Conservation (phyloP, 2,888 invertebrate species). For the Lepetodrilus schrolli region DNA sequence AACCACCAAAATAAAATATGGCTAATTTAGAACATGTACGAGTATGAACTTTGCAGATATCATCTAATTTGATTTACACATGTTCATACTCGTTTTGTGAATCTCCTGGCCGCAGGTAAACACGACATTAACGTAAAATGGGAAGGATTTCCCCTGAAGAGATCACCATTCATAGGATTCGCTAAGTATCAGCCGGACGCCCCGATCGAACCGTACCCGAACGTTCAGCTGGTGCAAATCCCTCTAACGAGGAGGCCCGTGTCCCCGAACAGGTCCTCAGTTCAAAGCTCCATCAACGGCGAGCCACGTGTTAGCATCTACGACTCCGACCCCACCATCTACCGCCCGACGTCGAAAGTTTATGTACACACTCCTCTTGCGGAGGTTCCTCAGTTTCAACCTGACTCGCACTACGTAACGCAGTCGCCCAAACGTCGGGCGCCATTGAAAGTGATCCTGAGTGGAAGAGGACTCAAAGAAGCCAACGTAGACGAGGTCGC, state of each 20-base stretch:
- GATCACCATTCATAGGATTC: conserved; percentile 58
- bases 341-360: background rate
- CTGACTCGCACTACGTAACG: background rate
- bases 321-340: conserved; percentile 30
- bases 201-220: background rate
- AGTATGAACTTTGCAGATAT: too few species aligned
- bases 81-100: background rate
- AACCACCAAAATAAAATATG: too few species aligned
- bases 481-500: conserved; percentile 60
- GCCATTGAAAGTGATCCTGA: conserved; percentile 57
- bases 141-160: conserved; percentile 57
- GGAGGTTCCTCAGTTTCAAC: background rate
- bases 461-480: conserved; percentile 61
- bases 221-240: conserved; percentile 24
- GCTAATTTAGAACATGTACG: too few species aligned
- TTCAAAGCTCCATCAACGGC: conserved; percentile 25
- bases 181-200: conserved; percentile 50
- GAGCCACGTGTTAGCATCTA: conserved; percentile 29
- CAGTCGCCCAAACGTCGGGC: background rate
- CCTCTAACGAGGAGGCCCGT: background rate
- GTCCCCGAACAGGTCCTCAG: conserved; percentile 1
- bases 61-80: too few species aligned
- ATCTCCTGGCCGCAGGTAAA: conserved; percentile 49
- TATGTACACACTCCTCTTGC: background rate
- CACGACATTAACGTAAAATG: conserved; percentile 64